Evolutionary conservation across 2,797 vertebrate genomes (phyloP).

Genomic region (Distichodus sexfasciatus): DNA sequence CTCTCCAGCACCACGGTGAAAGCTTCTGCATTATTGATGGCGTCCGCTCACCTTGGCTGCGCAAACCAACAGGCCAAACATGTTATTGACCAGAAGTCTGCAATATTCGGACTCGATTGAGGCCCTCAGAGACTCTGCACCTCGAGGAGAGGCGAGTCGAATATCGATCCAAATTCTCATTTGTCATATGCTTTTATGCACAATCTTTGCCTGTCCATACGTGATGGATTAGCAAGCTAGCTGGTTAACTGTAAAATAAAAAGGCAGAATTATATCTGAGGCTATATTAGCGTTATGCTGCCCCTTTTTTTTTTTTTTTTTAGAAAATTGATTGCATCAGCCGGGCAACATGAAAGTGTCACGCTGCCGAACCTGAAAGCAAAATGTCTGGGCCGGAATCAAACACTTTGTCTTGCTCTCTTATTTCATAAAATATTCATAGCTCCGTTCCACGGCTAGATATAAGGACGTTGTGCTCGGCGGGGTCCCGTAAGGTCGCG

Average conservation of each 20-base stretch:
- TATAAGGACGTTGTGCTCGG: not conserved
- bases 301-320: not conserved
- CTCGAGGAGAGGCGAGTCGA: not conserved
- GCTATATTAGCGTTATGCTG: too few species aligned
- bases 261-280: too few species aligned
- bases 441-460: not conserved
- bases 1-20: conserved; percentile 1
- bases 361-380: not conserved
- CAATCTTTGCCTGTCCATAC: not conserved
- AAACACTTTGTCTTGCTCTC: not conserved
- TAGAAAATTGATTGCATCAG: not conserved
- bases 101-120: not conserved
- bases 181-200: not conserved
- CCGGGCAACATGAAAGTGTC: not conserved
- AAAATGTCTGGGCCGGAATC: not conserved
- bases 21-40: conserved; percentile 37
- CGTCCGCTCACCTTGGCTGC: conserved; percentile 27
- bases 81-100: conserved; percentile 36
- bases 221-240: not conserved
- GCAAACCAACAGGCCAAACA: conserved; percentile 17
- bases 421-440: conserved; percentile 1
- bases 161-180: not conserved
- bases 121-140: not conserved
- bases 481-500: not conserved
- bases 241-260: not conserved